Percentiles rank a stretch among this genome's conserved stretches.
phyloP scores from a whole-genome alignment of 2,888 invertebrate species.

The Lapara coniferarum region DNA sequence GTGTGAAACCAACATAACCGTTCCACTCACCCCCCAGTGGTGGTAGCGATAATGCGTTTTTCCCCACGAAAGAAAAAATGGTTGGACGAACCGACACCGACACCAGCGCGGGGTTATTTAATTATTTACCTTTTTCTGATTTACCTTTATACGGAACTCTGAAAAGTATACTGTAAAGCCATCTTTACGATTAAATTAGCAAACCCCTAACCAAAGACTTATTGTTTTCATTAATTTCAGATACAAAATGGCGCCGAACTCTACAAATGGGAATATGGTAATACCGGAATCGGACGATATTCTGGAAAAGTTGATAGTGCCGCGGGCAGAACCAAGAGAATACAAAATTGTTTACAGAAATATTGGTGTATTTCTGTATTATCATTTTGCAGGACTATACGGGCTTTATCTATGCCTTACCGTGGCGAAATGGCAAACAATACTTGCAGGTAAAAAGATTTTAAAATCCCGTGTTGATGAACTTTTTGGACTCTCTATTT shows the following conservation, averaged over 20 bases:
- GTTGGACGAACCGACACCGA: no score
- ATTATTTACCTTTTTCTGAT: no score
- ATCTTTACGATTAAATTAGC: neutral
- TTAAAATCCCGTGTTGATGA: neutral
- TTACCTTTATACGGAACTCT: no score
- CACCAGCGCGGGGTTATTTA: no score
- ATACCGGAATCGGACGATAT: slow-evolving; percentile 25
- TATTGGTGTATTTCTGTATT: slow-evolving; percentile 45
- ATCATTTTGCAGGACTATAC: slow-evolving; percentile 46
- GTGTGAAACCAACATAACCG: no score
- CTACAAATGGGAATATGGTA: slow-evolving; percentile 19
- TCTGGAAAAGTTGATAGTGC: slow-evolving; percentile 38
- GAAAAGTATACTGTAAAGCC: neutral
- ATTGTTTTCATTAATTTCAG: neutral
- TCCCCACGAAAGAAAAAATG: no score
- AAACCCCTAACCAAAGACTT: neutral
- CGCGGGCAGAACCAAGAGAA: slow-evolving; percentile 44
- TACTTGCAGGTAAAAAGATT: slow-evolving; percentile 48
- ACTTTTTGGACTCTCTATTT: neutral
- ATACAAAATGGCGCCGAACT: slow-evolving; percentile 33
- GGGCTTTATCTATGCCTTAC: slow-evolving; percentile 49
- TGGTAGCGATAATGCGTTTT: no score
- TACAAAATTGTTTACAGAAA: slow-evolving; percentile 45
- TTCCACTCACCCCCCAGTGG: no score
- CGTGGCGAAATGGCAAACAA: slow-evolving; percentile 47